Percentiles rank a stretch among this genome's conserved stretches.
Evolutionary conservation across 2,888 invertebrate genomes (phyloP).

Genomic region (Pardosa pseudoannulata): DNA sequence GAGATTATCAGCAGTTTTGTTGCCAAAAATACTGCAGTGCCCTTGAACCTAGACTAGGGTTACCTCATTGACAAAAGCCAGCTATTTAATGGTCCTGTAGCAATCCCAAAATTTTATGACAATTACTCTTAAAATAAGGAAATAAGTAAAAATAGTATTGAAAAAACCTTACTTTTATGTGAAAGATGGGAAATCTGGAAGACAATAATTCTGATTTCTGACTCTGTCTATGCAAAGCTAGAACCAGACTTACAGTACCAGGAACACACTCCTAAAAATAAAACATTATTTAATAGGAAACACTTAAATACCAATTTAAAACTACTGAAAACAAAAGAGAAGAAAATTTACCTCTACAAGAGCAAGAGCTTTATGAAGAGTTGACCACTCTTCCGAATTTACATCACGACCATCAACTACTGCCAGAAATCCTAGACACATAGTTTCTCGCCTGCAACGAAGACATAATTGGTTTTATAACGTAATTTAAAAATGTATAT

Average conservation of each 20-base stretch:
- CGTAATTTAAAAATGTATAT: no score
- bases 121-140: no score
- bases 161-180: conserved; percentile 51
- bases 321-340: no score
- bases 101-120: no score
- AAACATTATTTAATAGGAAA: not conserved
- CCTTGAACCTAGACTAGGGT: no score
- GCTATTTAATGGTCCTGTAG: no score
- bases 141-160: no score
- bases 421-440: conserved; percentile 69
- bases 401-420: conserved; percentile 76
- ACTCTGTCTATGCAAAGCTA: conserved; percentile 42
- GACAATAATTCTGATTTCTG: conserved; percentile 32
- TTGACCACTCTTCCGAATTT: conserved; percentile 76
- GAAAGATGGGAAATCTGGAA: conserved; percentile 51
- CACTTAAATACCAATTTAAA: no score
- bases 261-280: conserved; percentile 41
- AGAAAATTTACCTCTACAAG: conserved; percentile 77
- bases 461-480: no score
- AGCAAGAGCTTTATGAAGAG: conserved; percentile 77
- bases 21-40: no score
- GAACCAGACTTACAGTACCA: conserved; percentile 58
- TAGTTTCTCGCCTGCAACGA: conserved; percentile 69
- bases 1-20: no score
- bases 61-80: no score